These are phyloP conservation scores for Polydrusus tereticollis DNA, from an alignment of 2,888 invertebrate species.

Conservation along the genomic window DNA sequence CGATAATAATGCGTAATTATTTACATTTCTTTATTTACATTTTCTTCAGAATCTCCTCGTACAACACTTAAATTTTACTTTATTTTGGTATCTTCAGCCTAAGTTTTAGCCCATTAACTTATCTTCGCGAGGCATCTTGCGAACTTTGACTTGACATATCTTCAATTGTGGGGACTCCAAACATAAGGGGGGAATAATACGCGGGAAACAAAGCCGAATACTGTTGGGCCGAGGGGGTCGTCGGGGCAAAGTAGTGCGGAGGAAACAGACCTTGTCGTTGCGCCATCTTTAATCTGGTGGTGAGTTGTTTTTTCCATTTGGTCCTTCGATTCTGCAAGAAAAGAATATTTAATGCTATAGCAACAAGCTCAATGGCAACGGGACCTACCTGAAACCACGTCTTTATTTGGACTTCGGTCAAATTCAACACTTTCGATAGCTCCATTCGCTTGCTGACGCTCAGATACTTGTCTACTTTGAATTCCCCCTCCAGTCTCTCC, in stretches of 20 bases:
- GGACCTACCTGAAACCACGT: constrained; percentile 81
- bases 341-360: not conserved
- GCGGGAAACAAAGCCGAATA: constrained; percentile 75
- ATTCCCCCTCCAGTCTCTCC: constrained; percentile 92
- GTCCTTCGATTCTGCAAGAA: constrained; percentile 86
- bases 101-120: not conserved
- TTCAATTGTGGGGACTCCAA: constrained; percentile 70
- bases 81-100: too few species aligned
- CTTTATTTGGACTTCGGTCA: constrained; percentile 96
- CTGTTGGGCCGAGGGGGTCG: constrained; percentile 67
- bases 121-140: constrained; percentile 20
- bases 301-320: constrained; percentile 97
- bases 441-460: constrained; percentile 97
- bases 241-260: constrained; percentile 76
- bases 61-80: too few species aligned
- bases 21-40: too few species aligned
- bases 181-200: constrained; percentile 75
- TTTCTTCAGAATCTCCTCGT: too few species aligned
- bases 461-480: constrained; percentile 95
- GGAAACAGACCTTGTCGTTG: constrained; percentile 86
- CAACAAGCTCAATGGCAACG: not conserved
- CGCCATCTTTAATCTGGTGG: constrained; percentile 89
- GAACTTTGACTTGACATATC: constrained; percentile 53
- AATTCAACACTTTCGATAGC: constrained; percentile 86
- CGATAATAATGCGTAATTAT: too few species aligned